phyloP scores from a whole-genome alignment of 2,797 vertebrate species.

The Naso thynnoides region DNA sequence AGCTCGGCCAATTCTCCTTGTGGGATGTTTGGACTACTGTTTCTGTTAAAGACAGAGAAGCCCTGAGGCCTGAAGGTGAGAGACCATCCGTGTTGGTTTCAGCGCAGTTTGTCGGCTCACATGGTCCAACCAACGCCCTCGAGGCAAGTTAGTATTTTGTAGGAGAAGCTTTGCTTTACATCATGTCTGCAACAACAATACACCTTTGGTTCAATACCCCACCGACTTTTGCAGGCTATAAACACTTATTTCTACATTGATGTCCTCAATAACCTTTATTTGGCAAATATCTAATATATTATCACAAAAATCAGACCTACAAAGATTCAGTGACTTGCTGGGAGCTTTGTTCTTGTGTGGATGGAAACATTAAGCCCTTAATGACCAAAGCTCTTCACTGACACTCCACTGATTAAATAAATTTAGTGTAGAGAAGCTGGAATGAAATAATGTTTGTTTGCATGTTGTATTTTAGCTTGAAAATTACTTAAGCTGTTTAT shows the following conservation, averaged over 20 bases:
- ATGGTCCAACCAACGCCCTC: conserved; percentile 1
- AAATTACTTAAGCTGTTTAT: no score
- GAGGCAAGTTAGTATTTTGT: background rate
- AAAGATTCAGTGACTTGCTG: no score
- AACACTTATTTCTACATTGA: background rate
- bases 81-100: conserved; percentile 10
- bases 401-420: no score
- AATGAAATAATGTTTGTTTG: background rate
- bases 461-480: background rate
- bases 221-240: background rate
- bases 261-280: background rate
- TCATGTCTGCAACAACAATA: background rate
- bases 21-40: conserved; percentile 30
- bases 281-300: background rate
- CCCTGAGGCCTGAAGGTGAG: conserved; percentile 31
- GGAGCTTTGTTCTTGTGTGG: no score
- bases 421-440: background rate
- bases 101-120: conserved; percentile 30
- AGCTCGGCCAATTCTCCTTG: conserved; percentile 18
- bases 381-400: background rate
- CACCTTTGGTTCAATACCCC: background rate
- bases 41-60: conserved; percentile 19
- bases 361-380: background rate
- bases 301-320: background rate
- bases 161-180: background rate